Percentiles rank a stretch among this genome's conserved stretches.
Evolutionary conservation across 2,113 vertebrate species (phyloP).

Genomic region (Muntiacus muntjak): DNA sequence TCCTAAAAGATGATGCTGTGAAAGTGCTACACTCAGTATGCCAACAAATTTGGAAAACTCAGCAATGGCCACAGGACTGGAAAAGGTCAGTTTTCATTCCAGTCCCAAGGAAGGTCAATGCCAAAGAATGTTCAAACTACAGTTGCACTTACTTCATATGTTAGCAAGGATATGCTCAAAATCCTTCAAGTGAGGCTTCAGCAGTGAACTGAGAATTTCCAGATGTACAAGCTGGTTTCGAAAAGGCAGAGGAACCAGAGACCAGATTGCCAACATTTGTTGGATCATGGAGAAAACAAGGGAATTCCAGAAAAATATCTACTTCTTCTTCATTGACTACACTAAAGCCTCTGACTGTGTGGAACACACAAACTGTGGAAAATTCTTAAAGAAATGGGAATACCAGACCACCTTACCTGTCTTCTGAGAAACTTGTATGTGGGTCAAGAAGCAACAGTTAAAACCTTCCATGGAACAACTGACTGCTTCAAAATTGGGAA

Average conservation of each 20-base stretch:
- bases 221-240: background rate
- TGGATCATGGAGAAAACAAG: background rate
- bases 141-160: background rate
- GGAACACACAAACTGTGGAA: background rate
- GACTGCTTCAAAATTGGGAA: background rate
- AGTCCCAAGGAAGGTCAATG: background rate
- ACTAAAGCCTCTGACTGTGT: background rate
- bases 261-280: background rate
- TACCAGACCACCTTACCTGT: background rate
- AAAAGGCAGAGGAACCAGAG: background rate
- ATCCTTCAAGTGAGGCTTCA: background rate
- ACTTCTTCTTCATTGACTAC: background rate
- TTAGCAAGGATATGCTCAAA: background rate
- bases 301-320: background rate
- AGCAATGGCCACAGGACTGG: background rate
- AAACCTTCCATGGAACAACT: background rate
- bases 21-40: background rate
- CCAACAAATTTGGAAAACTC: background rate
- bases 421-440: background rate
- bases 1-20: background rate
- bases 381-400: background rate
- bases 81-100: background rate
- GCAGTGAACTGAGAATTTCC: background rate
- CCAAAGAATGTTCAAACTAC: background rate
- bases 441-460: background rate